Evolutionary conservation across 1,140 invertebrate species (phyloP).

Genomic region (Belonocnema kinseyi): DNA sequence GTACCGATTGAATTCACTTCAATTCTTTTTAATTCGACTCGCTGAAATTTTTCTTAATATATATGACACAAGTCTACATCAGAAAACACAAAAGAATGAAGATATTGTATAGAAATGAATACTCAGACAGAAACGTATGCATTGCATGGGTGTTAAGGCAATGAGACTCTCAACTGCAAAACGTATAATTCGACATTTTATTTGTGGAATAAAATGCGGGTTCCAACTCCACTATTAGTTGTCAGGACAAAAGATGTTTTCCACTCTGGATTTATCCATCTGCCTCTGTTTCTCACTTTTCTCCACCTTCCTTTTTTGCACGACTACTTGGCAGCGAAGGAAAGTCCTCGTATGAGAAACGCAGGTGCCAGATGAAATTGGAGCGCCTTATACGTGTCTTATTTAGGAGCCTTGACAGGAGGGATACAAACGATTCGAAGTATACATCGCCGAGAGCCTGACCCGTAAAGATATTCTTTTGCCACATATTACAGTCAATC

Average conservation of each 20-base stretch:
- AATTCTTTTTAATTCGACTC: constrained; percentile 40
- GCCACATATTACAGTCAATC: neutral
- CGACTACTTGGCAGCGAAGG: neutral
- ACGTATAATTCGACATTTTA: neutral
- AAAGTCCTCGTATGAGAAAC: constrained; percentile 57
- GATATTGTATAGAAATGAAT: neutral
- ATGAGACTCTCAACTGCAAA: neutral
- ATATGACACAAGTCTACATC: neutral
- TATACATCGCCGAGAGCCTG: constrained; percentile 48
- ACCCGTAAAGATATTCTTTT: neutral
- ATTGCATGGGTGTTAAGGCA: neutral
- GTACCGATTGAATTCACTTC: constrained; percentile 37
- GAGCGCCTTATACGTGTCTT: constrained; percentile 72
- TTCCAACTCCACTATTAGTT: constrained; percentile 8
- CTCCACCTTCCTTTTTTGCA: neutral
- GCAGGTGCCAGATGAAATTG: constrained; percentile 72
- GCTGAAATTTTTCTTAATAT: constrained; percentile 43
- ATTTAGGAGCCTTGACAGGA: constrained; percentile 62
- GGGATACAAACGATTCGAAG: constrained; percentile 65
- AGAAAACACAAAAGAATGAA: too few species aligned
- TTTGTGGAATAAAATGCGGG: neutral
- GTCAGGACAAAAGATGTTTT: constrained; percentile 11
- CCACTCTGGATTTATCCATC: too few species aligned
- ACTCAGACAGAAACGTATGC: neutral
- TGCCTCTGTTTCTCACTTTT: neutral